Evolutionary conservation across 2,797 vertebrate species (phyloP).

Genomic region (Tolypeutes matacus): DNA sequence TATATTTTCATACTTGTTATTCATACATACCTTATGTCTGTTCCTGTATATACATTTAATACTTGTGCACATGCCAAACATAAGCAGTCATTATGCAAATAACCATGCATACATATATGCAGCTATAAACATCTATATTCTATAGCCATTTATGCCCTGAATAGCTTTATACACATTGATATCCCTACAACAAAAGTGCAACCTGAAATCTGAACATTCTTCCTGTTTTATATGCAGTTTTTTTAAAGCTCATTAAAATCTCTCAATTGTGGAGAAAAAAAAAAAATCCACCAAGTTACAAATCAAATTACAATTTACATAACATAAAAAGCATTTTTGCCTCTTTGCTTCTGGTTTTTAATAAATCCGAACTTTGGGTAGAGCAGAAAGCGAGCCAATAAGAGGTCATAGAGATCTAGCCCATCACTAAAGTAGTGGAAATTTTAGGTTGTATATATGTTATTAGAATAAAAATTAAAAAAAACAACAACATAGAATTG

Average conservation of each 20-base stretch:
- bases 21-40: slow-evolving; percentile 1
- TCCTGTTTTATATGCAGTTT: background rate
- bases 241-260: background rate
- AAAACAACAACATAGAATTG: no score
- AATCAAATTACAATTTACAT: slow-evolving; percentile 14
- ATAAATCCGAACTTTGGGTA: slow-evolving; percentile 24
- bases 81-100: background rate
- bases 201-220: background rate
- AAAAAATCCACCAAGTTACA: background rate
- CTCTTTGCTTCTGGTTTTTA: background rate
- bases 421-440: background rate
- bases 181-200: background rate
- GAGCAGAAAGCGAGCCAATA: background rate
- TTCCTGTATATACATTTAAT: background rate
- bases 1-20: slow-evolving; percentile 14
- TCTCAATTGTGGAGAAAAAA: background rate
- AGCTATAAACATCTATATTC: background rate
- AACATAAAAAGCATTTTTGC: background rate
- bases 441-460: background rate
- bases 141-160: background rate
- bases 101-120: background rate
- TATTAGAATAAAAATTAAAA: no score
- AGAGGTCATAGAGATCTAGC: background rate
- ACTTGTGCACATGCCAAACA: background rate
- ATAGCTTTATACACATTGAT: background rate